These are phyloP conservation scores for Camponotus pennsylvanicus DNA, from an alignment of 1,140 invertebrate genomes.

Conservation along the genomic window DNA sequence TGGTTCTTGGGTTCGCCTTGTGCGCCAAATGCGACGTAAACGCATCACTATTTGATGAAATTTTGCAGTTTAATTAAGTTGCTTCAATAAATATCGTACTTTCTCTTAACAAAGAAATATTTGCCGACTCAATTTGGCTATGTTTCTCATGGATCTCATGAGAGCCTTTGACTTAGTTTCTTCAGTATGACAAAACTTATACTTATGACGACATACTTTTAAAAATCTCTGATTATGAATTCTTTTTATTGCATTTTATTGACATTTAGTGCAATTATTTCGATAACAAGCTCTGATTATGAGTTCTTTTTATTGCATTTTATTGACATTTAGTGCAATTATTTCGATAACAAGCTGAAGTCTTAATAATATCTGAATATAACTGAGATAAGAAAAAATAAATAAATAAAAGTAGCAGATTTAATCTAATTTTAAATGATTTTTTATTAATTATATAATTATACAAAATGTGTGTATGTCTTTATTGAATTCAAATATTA, in stretches of 20 bases:
- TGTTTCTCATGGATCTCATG: background rate
- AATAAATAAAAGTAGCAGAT: background rate
- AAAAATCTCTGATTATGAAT: slow-evolving; percentile 3
- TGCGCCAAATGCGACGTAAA: slow-evolving; percentile 15
- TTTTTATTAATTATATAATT: background rate
- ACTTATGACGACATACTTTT: background rate
- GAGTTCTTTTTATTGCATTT: background rate
- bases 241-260: background rate
- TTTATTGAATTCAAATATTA: no score
- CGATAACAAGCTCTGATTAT: background rate
- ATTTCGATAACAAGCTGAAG: background rate
- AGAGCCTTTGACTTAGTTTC: slow-evolving; percentile 51
- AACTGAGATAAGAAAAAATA: background rate
- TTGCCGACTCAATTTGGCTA: background rate
- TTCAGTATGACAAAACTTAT: slow-evolving; percentile 14
- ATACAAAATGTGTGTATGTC: background rate
- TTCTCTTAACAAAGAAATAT: slow-evolving; percentile 34
- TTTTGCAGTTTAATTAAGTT: slow-evolving; percentile 53
- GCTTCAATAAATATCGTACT: slow-evolving; percentile 22
- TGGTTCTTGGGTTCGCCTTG: background rate
- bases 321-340: no score
- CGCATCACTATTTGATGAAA: slow-evolving; percentile 15
- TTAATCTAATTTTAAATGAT: background rate
- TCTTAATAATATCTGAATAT: background rate
- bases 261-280: background rate